Percentiles rank a stretch among this genome's conserved stretches.
Conservation (phyloP, 1,140 invertebrate species). For the Euwallacea similis region DNA sequence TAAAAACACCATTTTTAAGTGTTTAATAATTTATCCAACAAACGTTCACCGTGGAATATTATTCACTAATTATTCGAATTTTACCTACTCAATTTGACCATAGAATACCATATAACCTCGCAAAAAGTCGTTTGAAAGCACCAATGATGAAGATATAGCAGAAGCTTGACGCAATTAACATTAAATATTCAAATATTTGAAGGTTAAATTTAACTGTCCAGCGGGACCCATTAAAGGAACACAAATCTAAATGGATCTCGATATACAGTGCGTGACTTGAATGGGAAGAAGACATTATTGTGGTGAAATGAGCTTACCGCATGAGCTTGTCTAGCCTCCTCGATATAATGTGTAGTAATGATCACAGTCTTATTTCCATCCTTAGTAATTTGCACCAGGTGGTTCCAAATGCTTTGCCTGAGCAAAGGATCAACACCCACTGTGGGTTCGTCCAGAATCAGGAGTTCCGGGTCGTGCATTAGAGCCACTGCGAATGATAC, state of each 20-base stretch:
- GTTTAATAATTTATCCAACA: not conserved
- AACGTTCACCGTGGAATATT: no score
- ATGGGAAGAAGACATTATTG: no score
- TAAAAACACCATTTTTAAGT: not conserved
- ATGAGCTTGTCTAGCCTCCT: slow-evolving; percentile 73
- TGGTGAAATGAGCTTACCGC: slow-evolving; percentile 58
- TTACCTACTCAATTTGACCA: no score
- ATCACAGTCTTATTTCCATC: slow-evolving; percentile 69
- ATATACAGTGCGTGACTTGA: no score
- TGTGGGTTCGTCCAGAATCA: slow-evolving; percentile 94
- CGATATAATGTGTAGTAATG: slow-evolving; percentile 79
- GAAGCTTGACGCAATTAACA: no score
- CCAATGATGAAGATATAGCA: no score
- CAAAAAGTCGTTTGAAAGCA: no score
- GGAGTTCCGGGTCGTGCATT: slow-evolving; percentile 88
- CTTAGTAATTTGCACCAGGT: slow-evolving; percentile 67
- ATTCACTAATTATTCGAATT: no score
- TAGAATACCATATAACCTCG: no score
- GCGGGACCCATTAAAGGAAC: slow-evolving; percentile 11
- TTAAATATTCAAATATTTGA: not conserved
- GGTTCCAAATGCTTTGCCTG: slow-evolving; percentile 71
- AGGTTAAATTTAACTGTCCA: slow-evolving; percentile 8
- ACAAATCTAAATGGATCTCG: not conserved
- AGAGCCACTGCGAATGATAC: slow-evolving; percentile 91
- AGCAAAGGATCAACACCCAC: slow-evolving; percentile 80